These are phyloP conservation scores for Scaptomyza caliginosa DNA, from an alignment of 2,888 invertebrate species.

Conservation along the genomic window DNA sequence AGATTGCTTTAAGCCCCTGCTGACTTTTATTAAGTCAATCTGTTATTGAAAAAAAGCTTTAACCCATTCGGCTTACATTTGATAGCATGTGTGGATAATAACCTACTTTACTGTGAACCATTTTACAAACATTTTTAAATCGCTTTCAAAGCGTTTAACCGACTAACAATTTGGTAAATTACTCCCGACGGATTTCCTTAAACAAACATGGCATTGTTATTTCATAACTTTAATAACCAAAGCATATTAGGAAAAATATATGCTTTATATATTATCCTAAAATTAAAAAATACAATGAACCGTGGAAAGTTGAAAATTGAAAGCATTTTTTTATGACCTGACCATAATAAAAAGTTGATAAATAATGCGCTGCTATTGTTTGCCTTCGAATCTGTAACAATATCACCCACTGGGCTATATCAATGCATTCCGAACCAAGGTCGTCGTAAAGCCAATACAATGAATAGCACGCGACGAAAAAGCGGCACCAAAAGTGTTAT, in stretches of 20 bases:
- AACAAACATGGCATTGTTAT: not conserved
- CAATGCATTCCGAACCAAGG: conserved; percentile 18
- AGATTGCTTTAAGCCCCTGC: not conserved
- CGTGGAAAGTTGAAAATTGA: conserved; percentile 2
- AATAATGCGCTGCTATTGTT: conserved; percentile 28
- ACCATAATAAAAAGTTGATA: conserved; percentile 2
- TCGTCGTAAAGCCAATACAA: conserved; percentile 33
- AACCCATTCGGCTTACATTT: not conserved
- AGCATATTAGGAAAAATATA: conserved; percentile 2
- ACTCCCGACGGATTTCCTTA: conserved; percentile 8
- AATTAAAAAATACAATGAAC: not conserved
- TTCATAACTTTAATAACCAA: conserved; percentile 10
- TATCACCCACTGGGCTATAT: conserved; percentile 40
- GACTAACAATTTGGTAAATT: conserved; percentile 21
- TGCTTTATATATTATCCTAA: not conserved
- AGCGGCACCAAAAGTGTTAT: conserved; percentile 66
- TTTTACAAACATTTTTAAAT: not conserved
- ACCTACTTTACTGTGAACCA: not conserved
- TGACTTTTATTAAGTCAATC: not conserved
- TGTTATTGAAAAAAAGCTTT: not conserved
- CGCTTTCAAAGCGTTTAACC: conserved; percentile 5
- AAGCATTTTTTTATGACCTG: conserved; percentile 25
- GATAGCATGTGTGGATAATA: conserved; percentile 1
- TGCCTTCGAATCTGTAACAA: conserved; percentile 20
- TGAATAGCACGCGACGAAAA: conserved; percentile 55